A percentile compares a stretch with the other conserved stretches of the same genome.
Conservation (phyloP, 92 coral and sea anemone genomes). For the Muricea muricata region DNA sequence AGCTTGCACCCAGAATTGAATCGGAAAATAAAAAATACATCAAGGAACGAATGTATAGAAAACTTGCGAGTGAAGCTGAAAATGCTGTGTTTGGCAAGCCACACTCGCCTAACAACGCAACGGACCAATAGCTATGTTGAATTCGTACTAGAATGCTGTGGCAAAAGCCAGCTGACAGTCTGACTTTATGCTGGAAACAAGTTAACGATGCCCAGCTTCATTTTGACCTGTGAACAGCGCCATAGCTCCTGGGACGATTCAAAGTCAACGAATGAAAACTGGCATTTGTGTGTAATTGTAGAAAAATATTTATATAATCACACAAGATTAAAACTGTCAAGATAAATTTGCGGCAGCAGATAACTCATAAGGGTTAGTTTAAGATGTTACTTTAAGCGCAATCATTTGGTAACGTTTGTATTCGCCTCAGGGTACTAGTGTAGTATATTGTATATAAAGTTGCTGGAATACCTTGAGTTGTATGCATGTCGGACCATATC, state of each 20-base stretch:
- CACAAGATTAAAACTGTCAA: not conserved
- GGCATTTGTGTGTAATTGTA: not conserved
- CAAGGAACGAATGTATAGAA: conserved; percentile 37
- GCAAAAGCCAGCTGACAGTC: not conserved
- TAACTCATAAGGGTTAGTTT: too few species aligned
- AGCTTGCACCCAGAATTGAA: conserved; percentile 38
- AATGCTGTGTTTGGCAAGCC: conserved; percentile 39
- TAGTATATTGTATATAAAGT: too few species aligned
- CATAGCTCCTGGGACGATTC: too few species aligned
- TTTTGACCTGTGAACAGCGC: too few species aligned
- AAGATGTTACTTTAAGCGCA: not conserved
- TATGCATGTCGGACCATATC: too few species aligned
- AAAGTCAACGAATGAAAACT: not conserved
- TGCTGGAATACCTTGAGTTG: too few species aligned
- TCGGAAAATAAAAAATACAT: conserved; percentile 39
- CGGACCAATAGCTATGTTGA: not conserved
- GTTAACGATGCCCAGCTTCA: too few species aligned
- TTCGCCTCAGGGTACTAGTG: too few species aligned
- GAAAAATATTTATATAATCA: not conserved
- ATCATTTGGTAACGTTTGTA: too few species aligned
- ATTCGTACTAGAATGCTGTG: not conserved
- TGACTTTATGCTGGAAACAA: not conserved
- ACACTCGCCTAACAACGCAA: not conserved
- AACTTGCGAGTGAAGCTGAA: conserved; percentile 28
- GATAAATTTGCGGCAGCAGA: not conserved